A percentile compares a stretch with the other conserved stretches of the same genome.
Conservation (phyloP, 2,888 invertebrate species). For the Conomelus anceps region DNA sequence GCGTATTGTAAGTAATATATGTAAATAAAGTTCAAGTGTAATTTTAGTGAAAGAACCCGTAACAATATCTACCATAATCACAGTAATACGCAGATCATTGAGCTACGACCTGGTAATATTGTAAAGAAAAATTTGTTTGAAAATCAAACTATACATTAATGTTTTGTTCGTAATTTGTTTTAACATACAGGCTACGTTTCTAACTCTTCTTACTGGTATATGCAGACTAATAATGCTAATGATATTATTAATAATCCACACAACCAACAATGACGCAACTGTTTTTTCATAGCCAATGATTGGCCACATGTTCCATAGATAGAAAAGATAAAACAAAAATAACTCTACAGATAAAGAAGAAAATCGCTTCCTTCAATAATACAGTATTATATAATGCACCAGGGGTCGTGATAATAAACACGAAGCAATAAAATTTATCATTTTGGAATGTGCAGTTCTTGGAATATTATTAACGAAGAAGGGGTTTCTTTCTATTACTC, state of each 20-base stretch:
- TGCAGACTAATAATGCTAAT: background rate
- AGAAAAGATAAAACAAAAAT: background rate
- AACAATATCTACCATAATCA: too few relatives aligned
- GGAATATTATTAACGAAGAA: background rate
- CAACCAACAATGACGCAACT: background rate
- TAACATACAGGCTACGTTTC: too few relatives aligned
- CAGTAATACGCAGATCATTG: too few relatives aligned
- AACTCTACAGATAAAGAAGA: background rate
- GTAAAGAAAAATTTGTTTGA: too few relatives aligned
- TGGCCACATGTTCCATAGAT: background rate
- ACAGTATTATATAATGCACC: background rate
- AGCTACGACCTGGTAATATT: too few relatives aligned
- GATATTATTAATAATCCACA: background rate
- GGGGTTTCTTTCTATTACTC: background rate
- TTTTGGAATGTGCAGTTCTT: background rate
- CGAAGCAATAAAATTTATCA: background rate
- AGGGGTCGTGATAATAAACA: background rate
- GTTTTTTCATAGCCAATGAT: background rate
- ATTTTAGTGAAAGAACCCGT: too few relatives aligned
- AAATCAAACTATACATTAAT: too few relatives aligned
- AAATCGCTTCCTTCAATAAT: background rate
- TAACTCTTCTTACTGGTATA: background rate
- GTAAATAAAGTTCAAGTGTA: too few relatives aligned
- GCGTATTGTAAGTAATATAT: too few relatives aligned
- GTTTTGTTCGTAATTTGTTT: too few relatives aligned